Base-by-base conservation (phyloP, 2,888 invertebrate genomes). In the Fabriciana adippe region DNA sequence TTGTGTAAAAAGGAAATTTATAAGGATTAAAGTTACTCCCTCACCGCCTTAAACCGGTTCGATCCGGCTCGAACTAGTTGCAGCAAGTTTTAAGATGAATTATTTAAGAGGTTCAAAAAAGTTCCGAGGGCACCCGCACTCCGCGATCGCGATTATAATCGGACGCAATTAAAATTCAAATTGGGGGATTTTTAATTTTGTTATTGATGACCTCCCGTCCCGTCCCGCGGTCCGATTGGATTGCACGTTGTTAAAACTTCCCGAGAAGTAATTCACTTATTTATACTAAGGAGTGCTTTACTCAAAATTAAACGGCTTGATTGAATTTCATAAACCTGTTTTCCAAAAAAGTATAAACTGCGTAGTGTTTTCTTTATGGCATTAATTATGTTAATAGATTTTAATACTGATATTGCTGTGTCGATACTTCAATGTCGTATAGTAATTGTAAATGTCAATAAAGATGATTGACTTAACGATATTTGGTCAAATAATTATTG, bases 1-100 rank as follows among this genome's bases (percentile, higher is more conserved):
- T 92, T 92, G 92, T 92, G 92, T 92, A 92, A 92, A 92, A 92
- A 92, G 92, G 92, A 92, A 92, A 92, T 92, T 92, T 92, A 92
- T 92, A 92, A 92, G 90, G 92, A 92, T 92, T 92, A 92, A 90
- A 90, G 87, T 89, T 88, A 88, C 86, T 86, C 90, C 86, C 84
- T 78, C 74, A 78, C 78, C 75, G 77, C 78, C 71, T 68, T 74
- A 76, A 74, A 78, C 82, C 78, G 81, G 81, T 81, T 81, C 76
- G 79, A 80, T 80, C 82, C 82, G 80, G 81, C 80, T 81, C 75
- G 77, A 81, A 84, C 87, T 87, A 88, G 87, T 86, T 85, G 76
- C 78, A 78, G 79, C 80, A 80, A 85, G 84, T 85, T 86, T 83
- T 78, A 74, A 79, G 82, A 87, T 87, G 86, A 88, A 89, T 88